Evolutionary conservation across 1,140 invertebrate genomes (phyloP), one percentile per base, ranked within the genome.

Genomic region (Trypoxylus dichotomus): DNA sequence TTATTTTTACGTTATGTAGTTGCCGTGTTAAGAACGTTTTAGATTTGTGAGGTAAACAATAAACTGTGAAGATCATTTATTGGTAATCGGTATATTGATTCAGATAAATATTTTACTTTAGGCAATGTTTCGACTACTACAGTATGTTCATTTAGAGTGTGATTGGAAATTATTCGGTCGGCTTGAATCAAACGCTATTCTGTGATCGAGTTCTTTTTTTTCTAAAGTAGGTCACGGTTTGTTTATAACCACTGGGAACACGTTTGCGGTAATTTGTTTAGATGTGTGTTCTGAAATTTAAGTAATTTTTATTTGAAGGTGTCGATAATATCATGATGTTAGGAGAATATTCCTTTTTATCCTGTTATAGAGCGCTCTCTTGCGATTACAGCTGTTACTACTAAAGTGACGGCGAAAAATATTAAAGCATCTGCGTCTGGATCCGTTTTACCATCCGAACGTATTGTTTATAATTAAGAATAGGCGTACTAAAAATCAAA

Each of bases 61-160:
- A 54, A 54, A 54, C 47, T 54, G 47, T 54, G 47, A 54, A 54
- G 47, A 54, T 54, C 47, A 15, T 54, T 54, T 54, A 54, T 54
- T 19, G 47, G 47, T 54, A 54, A 54, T 54, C 47, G n/a, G 47
- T n/a, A 54, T 54, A 54, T 54, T 54, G 47, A 54, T 54, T 54
- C 15, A 19, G 47, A 54, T 54, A 54, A 54, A 54, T 54, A 54
- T 54, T 54, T 54, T 54, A 54, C 15, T 54, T 54, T 6, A n/a
- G 15, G 47, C 19, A 54, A 54, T 19, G 47, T 54, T 19, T n/a
- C 19, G 47, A 54, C 47, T 54, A 37, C 47, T 19, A 19, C 47
- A 54, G 47, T 13, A 19, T 54, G 47, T 54, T 54, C 47, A 54
- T 54, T n/a, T n/a, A 54, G 15, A 19, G 13, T 54, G 19, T 19